Evolutionary conservation across 2,888 invertebrate genomes (phyloP).

Genomic region (Neoascia interrupta): DNA sequence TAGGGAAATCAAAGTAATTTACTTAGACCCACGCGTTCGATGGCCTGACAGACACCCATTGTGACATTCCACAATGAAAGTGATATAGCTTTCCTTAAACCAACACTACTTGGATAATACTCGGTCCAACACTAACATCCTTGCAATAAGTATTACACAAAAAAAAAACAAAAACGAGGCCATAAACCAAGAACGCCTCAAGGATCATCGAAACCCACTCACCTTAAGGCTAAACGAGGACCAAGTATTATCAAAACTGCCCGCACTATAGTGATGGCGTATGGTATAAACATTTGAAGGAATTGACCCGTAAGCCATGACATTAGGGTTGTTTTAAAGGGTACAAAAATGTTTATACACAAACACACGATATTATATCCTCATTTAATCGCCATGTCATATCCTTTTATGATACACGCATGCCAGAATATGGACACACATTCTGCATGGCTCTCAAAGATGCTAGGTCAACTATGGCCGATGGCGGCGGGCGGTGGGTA

Average conservation of each 20-base stretch:
- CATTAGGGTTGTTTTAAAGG: conserved; percentile 51
- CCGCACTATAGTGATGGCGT: conserved; percentile 24
- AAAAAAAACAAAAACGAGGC: no score
- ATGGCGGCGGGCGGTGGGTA: neutral
- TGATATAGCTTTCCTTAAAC: no score
- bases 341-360: conserved; percentile 12
- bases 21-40: no score
- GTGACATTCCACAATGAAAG: no score
- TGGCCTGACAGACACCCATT: no score
- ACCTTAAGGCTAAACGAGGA: conserved; percentile 29
- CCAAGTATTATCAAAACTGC: conserved; percentile 38
- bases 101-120: no score
- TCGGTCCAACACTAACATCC: no score
- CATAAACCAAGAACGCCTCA: no score
- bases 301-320: conserved; percentile 55
- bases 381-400: conserved; percentile 62
- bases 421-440: conserved; percentile 16
- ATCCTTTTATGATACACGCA: conserved; percentile 53
- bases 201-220: neutral
- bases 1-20: no score
- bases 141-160: no score
- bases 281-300: conserved; percentile 28
- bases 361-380: conserved; percentile 37
- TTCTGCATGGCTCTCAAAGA: conserved; percentile 29
- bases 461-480: neutral